Evolutionary conservation across 2,113 vertebrate genomes (phyloP), one percentile per base, ranked within the genome.

Genomic region (Platichthys stellatus): DNA sequence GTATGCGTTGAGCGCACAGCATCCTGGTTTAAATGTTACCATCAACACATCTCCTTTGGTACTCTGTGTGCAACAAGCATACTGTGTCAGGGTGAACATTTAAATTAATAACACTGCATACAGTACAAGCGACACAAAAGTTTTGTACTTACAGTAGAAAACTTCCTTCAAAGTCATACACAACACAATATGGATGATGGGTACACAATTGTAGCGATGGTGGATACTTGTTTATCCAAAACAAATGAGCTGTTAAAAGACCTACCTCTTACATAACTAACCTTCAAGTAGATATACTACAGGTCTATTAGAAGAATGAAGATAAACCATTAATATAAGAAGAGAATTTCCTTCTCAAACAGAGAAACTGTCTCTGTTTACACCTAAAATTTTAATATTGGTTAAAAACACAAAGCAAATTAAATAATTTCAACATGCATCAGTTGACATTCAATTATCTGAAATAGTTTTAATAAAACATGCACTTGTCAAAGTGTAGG

Each of bases 21-120:
- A 51, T 66, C 58, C 63, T 75, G 56, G 12, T 59, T 17, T 13
- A 49, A 63, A 24, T 26, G 28, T 57, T 14, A 54, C 10, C 9
- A 63, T 69, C 26, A 31, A 62, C 54, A 62, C 40, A 71, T 77
- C 63, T 76, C 73, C 45, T 73, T 85, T 82, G 80, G 73, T 86
- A 57, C 43, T 56, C 40, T 43, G 35, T 51, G 24, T 40, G 8
- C 14, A 62, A 75, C 38, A 62, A 28, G 26, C 26, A 28, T 28
- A 28, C 26, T 10, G 18, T 47, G 38, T 69, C 35, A 74, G 43
- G 57, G 54, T 64, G 47, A 72, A 72, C 49, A 69, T 72, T 35
- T 15, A 65, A 18, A 78, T 31, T 0, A 31, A 31, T 6, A 7
- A 31, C 31, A 31, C 57, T 67, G 53, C 31, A 62, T 67, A 82